These are phyloP conservation scores for Pocillopora meandrina DNA, from an alignment of 92 coral and sea anemone species.

Conservation along the genomic window DNA sequence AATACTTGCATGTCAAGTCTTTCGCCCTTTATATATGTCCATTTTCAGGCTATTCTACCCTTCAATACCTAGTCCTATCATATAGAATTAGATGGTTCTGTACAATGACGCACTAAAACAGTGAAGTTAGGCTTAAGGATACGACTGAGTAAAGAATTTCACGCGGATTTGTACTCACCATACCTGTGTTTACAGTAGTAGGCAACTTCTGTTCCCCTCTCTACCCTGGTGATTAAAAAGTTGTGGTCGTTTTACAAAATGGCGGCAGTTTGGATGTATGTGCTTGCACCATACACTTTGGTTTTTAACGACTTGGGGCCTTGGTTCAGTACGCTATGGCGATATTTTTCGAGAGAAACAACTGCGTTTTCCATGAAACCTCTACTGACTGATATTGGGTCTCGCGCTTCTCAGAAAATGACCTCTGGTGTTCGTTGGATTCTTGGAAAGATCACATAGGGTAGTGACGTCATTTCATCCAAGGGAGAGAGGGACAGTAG, in stretches of 20 bases:
- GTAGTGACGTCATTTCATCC: background rate
- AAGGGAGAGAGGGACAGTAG: background rate
- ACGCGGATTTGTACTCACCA: background rate
- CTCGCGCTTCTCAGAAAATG: conserved; percentile 3
- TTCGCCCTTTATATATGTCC: too few relatives aligned
- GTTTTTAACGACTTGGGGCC: background rate
- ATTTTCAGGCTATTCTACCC: too few relatives aligned
- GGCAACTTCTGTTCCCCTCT: conserved; percentile 1
- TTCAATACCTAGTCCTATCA: too few relatives aligned
- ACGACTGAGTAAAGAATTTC: background rate
- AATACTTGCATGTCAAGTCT: too few relatives aligned
- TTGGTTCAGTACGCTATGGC: background rate
- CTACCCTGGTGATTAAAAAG: conserved; percentile 1
- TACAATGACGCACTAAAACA: too few relatives aligned
- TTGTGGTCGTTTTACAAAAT: conserved; percentile 5
- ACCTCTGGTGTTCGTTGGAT: background rate
- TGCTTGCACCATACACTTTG: background rate
- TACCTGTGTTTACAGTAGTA: conserved; percentile 2
- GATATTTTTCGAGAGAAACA: background rate
- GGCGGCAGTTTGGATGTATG: background rate
- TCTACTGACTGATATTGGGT: background rate
- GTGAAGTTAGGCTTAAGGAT: too few relatives aligned
- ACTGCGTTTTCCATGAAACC: background rate
- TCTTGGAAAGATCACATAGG: conserved; percentile 15
- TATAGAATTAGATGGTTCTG: too few relatives aligned